A percentile compares a stretch with the other conserved stretches of the same genome.
phyloP scores from a whole-genome alignment of 2,888 invertebrate genomes.

The Dusona sp. region DNA sequence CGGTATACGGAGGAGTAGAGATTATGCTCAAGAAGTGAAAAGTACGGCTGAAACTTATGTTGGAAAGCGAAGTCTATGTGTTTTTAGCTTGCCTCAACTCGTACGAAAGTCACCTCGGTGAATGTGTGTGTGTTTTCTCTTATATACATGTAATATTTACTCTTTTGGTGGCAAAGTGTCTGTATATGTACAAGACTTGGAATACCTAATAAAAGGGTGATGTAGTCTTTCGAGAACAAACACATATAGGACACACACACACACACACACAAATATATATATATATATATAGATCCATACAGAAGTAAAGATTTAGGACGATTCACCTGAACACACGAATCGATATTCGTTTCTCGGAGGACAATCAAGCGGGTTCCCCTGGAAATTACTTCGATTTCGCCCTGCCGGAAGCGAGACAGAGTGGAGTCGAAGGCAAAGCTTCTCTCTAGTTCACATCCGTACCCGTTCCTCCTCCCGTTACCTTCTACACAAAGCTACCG shows the following conservation, averaged over 20 bases:
- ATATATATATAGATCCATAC: slow-evolving; percentile 20
- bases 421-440: slow-evolving; percentile 32
- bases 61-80: slow-evolving; percentile 2
- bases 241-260: too few relatives aligned
- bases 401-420: slow-evolving; percentile 42
- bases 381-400: slow-evolving; percentile 56
- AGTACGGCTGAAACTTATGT: slow-evolving; percentile 20
- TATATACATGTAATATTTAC: slow-evolving; percentile 1
- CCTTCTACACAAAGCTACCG: slow-evolving; percentile 22
- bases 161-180: neutral
- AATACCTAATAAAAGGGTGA: neutral
- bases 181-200: neutral
- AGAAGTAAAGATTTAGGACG: slow-evolving; percentile 16
- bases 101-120: slow-evolving; percentile 23
- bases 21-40: slow-evolving; percentile 27
- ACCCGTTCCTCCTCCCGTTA: slow-evolving; percentile 15
- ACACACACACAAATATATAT: slow-evolving; percentile 5
- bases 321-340: slow-evolving; percentile 35
- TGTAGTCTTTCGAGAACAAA: slow-evolving; percentile 24
- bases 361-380: slow-evolving; percentile 52
- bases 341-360: slow-evolving; percentile 52
- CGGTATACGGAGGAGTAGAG: neutral
- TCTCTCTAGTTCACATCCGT: slow-evolving; percentile 41
- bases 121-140: neutral
- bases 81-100: slow-evolving; percentile 19